These are phyloP conservation scores for Porites australiensis DNA, from an alignment of 64 coral and sea anemone genomes.

Conservation along the genomic window DNA sequence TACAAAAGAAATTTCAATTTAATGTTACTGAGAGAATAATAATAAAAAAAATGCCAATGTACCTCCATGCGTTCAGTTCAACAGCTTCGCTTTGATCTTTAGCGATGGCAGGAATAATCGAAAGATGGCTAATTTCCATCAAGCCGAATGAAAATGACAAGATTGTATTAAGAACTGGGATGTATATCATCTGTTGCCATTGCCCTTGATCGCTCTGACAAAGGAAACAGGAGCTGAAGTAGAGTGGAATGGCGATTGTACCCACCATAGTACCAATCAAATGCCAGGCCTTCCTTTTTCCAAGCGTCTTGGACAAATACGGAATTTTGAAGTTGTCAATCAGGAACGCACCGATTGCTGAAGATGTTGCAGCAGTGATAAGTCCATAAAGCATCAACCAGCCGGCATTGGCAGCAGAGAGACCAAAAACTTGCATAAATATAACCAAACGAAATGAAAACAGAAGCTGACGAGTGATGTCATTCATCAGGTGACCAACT, in stretches of 20 bases:
- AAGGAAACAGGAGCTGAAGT: too few species aligned
- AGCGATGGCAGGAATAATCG: too few species aligned
- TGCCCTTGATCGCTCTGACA: too few species aligned
- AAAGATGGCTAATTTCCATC: too few species aligned
- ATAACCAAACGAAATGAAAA: not conserved
- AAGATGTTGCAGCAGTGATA: not conserved
- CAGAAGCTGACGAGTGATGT: not conserved
- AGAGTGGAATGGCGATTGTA: not conserved
- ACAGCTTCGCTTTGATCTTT: too few species aligned
- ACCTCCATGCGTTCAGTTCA: too few species aligned
- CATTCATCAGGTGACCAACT: slow-evolving; percentile 6
- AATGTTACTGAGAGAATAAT: too few species aligned
- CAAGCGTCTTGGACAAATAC: not conserved
- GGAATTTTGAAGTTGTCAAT: not conserved
- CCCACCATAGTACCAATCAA: not conserved
- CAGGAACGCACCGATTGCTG: not conserved
- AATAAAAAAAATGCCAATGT: too few species aligned
- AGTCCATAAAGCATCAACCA: not conserved
- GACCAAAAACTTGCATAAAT: not conserved
- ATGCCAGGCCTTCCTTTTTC: slow-evolving; percentile 13
- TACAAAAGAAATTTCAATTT: too few species aligned
- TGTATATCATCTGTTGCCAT: too few species aligned
- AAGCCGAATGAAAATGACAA: too few species aligned
- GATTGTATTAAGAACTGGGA: too few species aligned
- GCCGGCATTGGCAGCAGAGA: slow-evolving; percentile 1